Evolutionary conservation across 2,888 invertebrate genomes (phyloP), one percentile per base, ranked within the genome.

Genomic region (Entomobrya multifasciata): DNA sequence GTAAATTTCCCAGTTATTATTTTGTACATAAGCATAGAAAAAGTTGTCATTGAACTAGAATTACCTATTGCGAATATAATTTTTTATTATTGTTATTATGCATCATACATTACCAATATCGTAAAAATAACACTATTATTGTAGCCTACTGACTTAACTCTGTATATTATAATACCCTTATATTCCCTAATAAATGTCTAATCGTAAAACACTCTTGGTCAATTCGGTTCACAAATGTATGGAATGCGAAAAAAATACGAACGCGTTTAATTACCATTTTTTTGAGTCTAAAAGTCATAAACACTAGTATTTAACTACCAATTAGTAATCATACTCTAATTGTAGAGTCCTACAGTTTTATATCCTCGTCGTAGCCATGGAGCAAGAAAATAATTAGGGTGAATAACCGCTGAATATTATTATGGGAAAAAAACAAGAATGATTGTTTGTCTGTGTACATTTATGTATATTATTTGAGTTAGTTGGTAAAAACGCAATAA

Each of bases 21-120:
- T 97, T 97, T 93, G 97, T 97, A 27, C 97, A 97, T 92, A 97
- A 97, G 92, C 97, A 97, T 92, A 94, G 97, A 78, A 97, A 97
- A 93, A 93, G 96, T 91, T 97, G 97, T 92, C 97, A 97, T 83
- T 90, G 36, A 52, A 78, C 62, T 22, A 60, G 60, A 47, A 8
- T 15, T 17, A 77, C 36, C 36, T 36, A 36, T 8, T 36, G 8
- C 36, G 8, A 36, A 36, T 4, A 36, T 36, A 36, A 36, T 36
- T 36, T 52, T 1, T 25, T 4, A 74, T 36, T 25, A 25, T n/a
- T 49, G 25, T 1, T 67, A 44, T 10, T 60, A 30, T 30, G n/a
- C n/a, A n/a, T n/a, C n/a, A n/a, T n/a, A n/a, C 17, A 60, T 27
- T 27, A 57, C 20, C 25, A 60, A 8, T 6, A 15, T 15, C 2